A percentile compares a stretch with the other conserved stretches of the same genome.
phyloP scores from a whole-genome alignment of 2,113 vertebrate species.

The Laticauda colubrina region DNA sequence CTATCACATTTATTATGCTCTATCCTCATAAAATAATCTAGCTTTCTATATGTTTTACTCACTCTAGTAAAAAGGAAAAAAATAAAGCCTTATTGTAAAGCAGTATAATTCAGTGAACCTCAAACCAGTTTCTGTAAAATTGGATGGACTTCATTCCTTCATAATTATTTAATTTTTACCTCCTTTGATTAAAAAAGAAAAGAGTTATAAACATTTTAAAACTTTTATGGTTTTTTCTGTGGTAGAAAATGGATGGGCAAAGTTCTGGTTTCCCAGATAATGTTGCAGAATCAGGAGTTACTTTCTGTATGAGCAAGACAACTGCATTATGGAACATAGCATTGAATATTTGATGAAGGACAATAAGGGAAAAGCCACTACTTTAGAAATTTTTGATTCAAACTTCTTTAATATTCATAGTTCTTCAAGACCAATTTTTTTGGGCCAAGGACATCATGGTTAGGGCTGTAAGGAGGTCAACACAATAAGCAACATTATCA shows the following conservation, averaged over 20 bases:
- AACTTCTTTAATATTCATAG: neutral
- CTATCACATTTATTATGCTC: neutral
- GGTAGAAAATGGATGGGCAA: neutral
- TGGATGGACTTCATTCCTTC: neutral
- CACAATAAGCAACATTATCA: neutral
- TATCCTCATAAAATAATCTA: neutral
- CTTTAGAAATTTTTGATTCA: neutral
- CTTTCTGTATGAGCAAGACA: neutral
- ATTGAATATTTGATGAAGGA: neutral
- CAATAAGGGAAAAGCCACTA: neutral
- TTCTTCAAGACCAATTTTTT: neutral
- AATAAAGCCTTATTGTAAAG: neutral
- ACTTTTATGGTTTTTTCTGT: neutral
- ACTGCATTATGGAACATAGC: neutral
- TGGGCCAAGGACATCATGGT: neutral
- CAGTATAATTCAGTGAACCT: neutral
- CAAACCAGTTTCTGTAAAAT: neutral
- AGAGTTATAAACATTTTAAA: neutral
- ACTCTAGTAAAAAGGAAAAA: neutral
- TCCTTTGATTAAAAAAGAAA: neutral
- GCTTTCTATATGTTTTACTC: neutral
- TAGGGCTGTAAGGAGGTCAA: neutral
- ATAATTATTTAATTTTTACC: neutral
- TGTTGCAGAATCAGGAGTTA: neutral
- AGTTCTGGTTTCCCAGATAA: neutral